A percentile compares a stretch with the other conserved stretches of the same genome.
These are phyloP conservation scores for Corydoras sp. DNA, from an alignment of 2,113 vertebrate species.

Conservation along the genomic window DNA sequence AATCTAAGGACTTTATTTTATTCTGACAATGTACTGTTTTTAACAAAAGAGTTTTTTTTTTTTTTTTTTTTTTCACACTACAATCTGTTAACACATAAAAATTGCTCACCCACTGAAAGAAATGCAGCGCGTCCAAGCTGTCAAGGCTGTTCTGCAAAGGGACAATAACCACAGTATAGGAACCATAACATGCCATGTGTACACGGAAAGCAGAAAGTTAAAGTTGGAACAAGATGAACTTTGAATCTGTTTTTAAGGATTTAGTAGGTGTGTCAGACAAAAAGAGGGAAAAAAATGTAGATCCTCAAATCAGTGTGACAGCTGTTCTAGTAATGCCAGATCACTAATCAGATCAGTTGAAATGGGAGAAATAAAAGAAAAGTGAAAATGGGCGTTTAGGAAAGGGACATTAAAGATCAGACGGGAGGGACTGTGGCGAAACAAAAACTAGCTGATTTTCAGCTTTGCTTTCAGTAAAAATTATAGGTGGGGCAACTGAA, in stretches of 20 bases:
- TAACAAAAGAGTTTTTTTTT: too few species aligned
- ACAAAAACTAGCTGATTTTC: background rate
- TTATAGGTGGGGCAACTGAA: background rate
- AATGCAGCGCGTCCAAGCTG: conserved; percentile 61
- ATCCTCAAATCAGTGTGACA: conserved; percentile 60
- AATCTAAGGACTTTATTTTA: too few species aligned
- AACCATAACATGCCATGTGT: conserved; percentile 43
- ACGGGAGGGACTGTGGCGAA: background rate
- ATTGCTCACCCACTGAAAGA: conserved; percentile 63
- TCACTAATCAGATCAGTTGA: background rate
- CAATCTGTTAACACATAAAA: background rate
- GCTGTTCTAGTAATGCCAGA: conserved; percentile 47
- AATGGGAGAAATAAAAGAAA: background rate
- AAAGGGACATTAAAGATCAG: background rate
- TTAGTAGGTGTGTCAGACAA: too few species aligned
- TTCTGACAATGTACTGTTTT: too few species aligned
- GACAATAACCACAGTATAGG: conserved; percentile 65
- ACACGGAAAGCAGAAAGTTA: background rate
- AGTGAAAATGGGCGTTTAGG: conserved; percentile 2
- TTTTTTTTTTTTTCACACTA: too few species aligned
- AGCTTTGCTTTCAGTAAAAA: background rate
- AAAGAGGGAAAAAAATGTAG: conserved; percentile 57
- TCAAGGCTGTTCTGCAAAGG: conserved; percentile 62
- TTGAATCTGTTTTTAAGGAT: too few species aligned
- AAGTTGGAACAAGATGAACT: background rate